These are phyloP conservation scores for Tonatia bakeri DNA, from an alignment of 2,113 vertebrate species.

Conservation along the genomic window DNA sequence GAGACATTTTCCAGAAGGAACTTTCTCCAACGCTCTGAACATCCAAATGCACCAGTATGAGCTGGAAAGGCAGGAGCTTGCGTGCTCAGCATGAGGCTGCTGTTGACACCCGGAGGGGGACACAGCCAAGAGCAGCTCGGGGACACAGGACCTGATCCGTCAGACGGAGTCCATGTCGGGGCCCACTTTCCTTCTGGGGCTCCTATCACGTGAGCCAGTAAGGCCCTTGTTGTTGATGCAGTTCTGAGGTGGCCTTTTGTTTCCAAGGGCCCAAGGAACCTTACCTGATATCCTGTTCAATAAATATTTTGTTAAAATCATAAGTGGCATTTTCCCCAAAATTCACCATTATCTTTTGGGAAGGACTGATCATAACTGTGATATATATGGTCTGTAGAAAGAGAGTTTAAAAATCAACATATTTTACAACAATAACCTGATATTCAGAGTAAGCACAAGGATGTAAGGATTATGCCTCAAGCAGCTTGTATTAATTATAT, in stretches of 20 bases:
- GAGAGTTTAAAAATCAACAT: neutral
- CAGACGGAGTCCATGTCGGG: fast-evolving
- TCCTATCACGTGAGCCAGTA: fast-evolving
- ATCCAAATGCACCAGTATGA: neutral
- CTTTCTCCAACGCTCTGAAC: neutral
- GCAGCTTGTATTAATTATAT: neutral
- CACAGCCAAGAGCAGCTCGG: fast-evolving
- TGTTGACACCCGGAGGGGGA: neutral
- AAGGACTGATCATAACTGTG: neutral
- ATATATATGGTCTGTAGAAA: neutral
- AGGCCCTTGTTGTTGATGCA: neutral
- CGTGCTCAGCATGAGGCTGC: neutral
- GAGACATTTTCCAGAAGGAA: conserved; percentile 38
- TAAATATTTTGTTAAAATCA: neutral
- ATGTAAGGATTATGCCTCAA: neutral
- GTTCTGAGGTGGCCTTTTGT: neutral
- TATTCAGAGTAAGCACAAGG: neutral
- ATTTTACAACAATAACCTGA: neutral
- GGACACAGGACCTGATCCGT: neutral
- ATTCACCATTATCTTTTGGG: neutral
- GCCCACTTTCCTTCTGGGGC: fast-evolving
- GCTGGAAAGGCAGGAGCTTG: neutral
- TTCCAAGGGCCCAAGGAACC: neutral
- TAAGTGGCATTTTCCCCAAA: neutral
- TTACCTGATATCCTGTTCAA: neutral